Base-by-base conservation (phyloP, 2,113 vertebrate species). In the Myocastor coypus region DNA sequence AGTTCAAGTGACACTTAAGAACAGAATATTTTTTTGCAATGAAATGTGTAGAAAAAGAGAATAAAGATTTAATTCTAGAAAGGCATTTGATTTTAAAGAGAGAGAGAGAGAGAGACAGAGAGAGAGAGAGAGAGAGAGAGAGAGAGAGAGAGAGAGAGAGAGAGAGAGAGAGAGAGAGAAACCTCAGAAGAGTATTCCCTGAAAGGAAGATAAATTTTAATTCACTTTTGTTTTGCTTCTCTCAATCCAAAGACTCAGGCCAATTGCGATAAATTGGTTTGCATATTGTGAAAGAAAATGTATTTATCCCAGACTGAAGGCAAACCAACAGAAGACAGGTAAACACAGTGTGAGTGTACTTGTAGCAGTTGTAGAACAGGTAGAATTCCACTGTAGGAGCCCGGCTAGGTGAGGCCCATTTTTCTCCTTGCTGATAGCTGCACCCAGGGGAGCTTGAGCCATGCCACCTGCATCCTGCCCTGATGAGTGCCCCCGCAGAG, bases 1-100 rank as follows among this genome's bases (percentile, higher is more conserved):
- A 68, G 13, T 85, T n/a, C 75, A 78, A 83, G 42, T 42, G 50
- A 66, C 22, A 61, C 20, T n/a, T 42, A 77, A 69, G 68, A 40
- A 75, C 5, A 88, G 73, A 46, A 66, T 81, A 64, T 64, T 87
- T 64, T 87, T 97, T 87, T 83, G 50, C 71, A 94, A 78, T 9
- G 61, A 93, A 50, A 88, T 84, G 55, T 83, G 3, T 63, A 30
- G 55, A 37, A 52, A 80, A 94, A 75, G 42, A 71, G 91, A 69
- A 40, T 88, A 11, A 82, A 82, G 11, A 87, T 89, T 68, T 84
- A 50, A 7, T 91, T 94, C 28, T 63, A 40, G 80, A 61, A 71
- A 95, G 69, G 34, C 30, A 63, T 50, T 87, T 81, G 37, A 85
- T 61, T 46, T n/a, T n/a, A n/a, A n/a, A 46, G 7, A 46, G 7